phyloP scores from a whole-genome alignment of 1,140 invertebrate genomes.

The Saccostrea cuccullata region DNA sequence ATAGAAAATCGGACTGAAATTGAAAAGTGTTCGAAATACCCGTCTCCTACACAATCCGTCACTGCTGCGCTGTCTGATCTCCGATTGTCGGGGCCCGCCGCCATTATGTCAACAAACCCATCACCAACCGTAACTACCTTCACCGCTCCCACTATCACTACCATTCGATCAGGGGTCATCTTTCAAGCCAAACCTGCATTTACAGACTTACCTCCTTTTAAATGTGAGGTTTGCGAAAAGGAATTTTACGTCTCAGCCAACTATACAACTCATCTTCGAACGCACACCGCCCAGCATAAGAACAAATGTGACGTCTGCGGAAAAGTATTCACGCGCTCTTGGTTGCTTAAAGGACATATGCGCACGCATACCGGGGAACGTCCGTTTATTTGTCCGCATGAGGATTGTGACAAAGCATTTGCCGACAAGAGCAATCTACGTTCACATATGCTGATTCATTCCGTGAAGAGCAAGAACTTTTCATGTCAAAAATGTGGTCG shows the following conservation, averaged over 20 bases:
- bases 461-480: constrained; percentile 92
- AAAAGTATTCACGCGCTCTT: constrained; percentile 97
- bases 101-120: constrained; percentile 5
- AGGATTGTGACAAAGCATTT: constrained; percentile 88
- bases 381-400: constrained; percentile 97
- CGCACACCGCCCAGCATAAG: constrained; percentile 56
- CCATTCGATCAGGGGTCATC: background rate
- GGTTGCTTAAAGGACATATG: constrained; percentile 96
- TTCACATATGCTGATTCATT: constrained; percentile 99
- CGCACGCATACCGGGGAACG: constrained; percentile 97
- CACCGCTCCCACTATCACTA: background rate
- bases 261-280: constrained; percentile 56
- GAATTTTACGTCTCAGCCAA: constrained; percentile 52
- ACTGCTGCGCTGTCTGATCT: constrained; percentile 7
- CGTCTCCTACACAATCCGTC: constrained; percentile 1
- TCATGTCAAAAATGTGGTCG: constrained; percentile 92
- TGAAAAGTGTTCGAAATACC: background rate
- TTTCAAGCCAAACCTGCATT: background rate
- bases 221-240: constrained; percentile 60
- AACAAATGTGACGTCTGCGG: constrained; percentile 95
- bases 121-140: background rate
- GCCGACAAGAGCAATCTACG: constrained; percentile 94
- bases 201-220: constrained; percentile 41
- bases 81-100: background rate
- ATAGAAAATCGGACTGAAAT: background rate